Percentiles rank a stretch among this genome's conserved stretches.
Evolutionary conservation across 2,888 invertebrate genomes (phyloP).

Genomic region (Perithous albicinctus): DNA sequence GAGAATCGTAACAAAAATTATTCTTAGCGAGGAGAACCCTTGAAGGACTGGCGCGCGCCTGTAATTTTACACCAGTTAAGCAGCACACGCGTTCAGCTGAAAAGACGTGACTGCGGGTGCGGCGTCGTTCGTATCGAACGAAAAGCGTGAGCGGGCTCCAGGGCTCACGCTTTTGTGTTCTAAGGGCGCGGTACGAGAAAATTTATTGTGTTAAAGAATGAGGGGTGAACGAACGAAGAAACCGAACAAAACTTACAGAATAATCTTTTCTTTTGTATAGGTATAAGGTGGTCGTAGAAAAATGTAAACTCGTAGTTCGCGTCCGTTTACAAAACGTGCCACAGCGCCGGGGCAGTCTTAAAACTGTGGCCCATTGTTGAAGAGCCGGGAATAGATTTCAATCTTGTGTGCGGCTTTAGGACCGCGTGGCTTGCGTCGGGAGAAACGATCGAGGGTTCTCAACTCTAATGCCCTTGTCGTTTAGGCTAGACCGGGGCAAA

Average conservation of each 20-base stretch:
- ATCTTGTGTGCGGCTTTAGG: constrained; percentile 73
- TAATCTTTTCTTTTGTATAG: background rate
- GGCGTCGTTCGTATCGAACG: constrained; percentile 10
- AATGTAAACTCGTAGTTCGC: background rate
- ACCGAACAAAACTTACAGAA: constrained; percentile 14
- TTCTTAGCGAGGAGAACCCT: constrained; percentile 34
- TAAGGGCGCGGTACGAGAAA: constrained; percentile 24
- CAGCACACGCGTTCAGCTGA: background rate
- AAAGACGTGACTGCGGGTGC: background rate
- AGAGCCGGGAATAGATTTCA: constrained; percentile 79
- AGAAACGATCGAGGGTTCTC: constrained; percentile 66
- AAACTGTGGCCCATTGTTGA: constrained; percentile 81
- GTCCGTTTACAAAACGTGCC: background rate
- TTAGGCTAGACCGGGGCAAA: background rate
- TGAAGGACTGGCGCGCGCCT: constrained; percentile 28
- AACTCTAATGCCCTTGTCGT: constrained; percentile 50
- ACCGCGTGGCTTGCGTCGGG: constrained; percentile 53
- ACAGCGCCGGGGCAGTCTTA: constrained; percentile 69
- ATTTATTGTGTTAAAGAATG: constrained; percentile 38
- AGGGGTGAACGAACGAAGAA: constrained; percentile 44
- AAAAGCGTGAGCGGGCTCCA: constrained; percentile 1
- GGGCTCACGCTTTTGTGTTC: too few relatives aligned
- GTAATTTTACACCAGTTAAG: constrained; percentile 51
- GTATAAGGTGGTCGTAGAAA: background rate
- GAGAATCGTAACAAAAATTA: background rate